phyloP scores from a whole-genome alignment of 1,140 invertebrate species.

The Drosophila ogumai region DNA sequence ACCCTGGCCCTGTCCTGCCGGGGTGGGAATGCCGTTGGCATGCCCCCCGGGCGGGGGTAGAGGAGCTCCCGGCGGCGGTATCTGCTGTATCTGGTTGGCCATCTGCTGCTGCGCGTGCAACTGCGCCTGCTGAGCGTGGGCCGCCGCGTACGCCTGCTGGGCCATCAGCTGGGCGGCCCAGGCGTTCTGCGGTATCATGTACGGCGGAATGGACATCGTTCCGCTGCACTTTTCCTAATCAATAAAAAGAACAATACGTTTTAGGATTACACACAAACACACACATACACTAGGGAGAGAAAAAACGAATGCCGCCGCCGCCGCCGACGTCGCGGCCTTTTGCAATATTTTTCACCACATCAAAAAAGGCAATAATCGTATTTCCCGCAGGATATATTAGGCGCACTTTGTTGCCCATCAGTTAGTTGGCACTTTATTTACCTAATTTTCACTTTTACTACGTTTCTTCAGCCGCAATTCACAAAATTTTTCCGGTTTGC shows the following conservation, averaged over 20 bases:
- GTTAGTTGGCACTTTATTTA: conserved; percentile 12
- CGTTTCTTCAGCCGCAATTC: conserved; percentile 45
- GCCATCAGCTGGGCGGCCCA: conserved; percentile 94
- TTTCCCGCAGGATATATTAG: neutral
- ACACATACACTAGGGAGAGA: conserved; percentile 25
- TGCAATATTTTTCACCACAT: conserved; percentile 44
- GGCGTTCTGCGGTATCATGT: conserved; percentile 92
- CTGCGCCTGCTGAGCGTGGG: conserved; percentile 86
- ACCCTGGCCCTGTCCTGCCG: conserved; percentile 79
- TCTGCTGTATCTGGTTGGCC: conserved; percentile 89
- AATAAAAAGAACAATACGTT: conserved; percentile 34
- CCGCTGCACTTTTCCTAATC: conserved; percentile 40
- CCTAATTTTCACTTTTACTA: conserved; percentile 35
- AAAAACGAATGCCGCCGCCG: conserved; percentile 58
- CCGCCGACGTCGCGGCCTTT: conserved; percentile 59
- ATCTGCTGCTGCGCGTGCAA: conserved; percentile 89
- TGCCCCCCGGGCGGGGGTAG: conserved; percentile 85
- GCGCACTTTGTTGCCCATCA: neutral
- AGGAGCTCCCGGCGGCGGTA: conserved; percentile 88
- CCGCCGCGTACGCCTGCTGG: conserved; percentile 88
- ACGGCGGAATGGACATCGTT: conserved; percentile 89
- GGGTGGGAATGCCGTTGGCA: conserved; percentile 80
- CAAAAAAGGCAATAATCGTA: neutral
- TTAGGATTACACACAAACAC: conserved; percentile 11
- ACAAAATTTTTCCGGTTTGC: conserved; percentile 59